phyloP scores from a whole-genome alignment of 2,113 vertebrate genomes.

The Centropristis striata region DNA sequence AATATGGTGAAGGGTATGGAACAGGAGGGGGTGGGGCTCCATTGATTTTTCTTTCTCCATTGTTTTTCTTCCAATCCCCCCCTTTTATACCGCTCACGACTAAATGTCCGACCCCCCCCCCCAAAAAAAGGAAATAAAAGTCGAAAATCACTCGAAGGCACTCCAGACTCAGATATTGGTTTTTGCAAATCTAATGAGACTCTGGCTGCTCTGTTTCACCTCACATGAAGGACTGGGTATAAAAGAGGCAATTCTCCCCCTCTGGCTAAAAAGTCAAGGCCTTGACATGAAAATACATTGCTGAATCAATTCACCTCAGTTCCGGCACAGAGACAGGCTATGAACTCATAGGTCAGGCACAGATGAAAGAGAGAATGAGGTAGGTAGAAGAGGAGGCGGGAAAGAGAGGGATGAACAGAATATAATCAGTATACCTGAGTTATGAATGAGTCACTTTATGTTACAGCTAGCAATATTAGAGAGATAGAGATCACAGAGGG shows the following conservation, averaged over 20 bases:
- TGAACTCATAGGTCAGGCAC: constrained; percentile 40
- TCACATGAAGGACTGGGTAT: constrained; percentile 44
- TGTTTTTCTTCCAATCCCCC: constrained; percentile 41
- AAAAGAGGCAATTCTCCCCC: constrained; percentile 53
- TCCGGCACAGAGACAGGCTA: constrained; percentile 4
- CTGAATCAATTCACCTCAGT: constrained; percentile 72
- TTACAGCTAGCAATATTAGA: constrained; percentile 20
- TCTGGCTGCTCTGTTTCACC: constrained; percentile 38
- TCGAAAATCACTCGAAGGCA: constrained; percentile 31
- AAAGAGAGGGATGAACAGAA: constrained; percentile 16
- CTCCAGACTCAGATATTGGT: constrained; percentile 49
- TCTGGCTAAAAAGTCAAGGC: constrained; percentile 57
- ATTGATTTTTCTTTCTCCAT: constrained; percentile 69
- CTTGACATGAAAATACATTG: constrained; percentile 65
- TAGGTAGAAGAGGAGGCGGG: not conserved
- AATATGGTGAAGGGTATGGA: constrained; percentile 30
- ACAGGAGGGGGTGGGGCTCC: not conserved
- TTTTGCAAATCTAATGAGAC: constrained; percentile 68
- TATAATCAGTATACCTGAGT: constrained; percentile 23
- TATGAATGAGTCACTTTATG: constrained; percentile 31
- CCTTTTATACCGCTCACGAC: constrained; percentile 2
- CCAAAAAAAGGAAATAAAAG: constrained; percentile 50
- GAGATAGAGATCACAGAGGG: not conserved
- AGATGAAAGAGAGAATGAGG: constrained; percentile 24
- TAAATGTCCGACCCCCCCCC: constrained; percentile 33